These are phyloP conservation scores for Cenopis cana DNA, from an alignment of 2,888 invertebrate genomes.

Conservation along the genomic window DNA sequence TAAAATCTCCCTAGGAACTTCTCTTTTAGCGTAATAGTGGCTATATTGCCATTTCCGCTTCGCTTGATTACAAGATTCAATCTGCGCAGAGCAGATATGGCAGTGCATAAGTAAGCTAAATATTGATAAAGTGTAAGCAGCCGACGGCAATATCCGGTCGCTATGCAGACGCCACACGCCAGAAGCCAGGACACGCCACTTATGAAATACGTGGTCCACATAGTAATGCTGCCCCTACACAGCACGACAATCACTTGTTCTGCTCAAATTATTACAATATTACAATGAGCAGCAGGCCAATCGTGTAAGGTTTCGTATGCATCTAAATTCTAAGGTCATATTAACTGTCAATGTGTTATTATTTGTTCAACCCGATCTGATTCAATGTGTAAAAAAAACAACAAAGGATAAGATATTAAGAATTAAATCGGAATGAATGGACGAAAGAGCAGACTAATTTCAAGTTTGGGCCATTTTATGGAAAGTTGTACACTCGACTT, in stretches of 20 bases:
- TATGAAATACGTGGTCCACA: constrained; percentile 55
- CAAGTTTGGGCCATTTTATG: too few species aligned
- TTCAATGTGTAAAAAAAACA: too few species aligned
- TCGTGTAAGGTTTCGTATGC: too few species aligned
- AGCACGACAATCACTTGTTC: constrained; percentile 29
- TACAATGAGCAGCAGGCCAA: neutral
- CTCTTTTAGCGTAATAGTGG: neutral
- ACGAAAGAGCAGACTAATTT: too few species aligned
- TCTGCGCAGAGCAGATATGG: constrained; percentile 7
- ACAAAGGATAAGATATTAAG: too few species aligned
- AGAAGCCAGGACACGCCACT: constrained; percentile 40
- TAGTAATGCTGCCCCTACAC: constrained; percentile 35
- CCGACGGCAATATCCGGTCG: constrained; percentile 32
- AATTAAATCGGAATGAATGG: too few species aligned
- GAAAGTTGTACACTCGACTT: too few species aligned
- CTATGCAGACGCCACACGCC: constrained; percentile 30
- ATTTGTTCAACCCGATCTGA: too few species aligned
- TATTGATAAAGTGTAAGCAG: constrained; percentile 34
- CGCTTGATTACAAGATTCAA: constrained; percentile 14
- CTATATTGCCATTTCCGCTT: constrained; percentile 7
- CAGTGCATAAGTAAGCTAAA: constrained; percentile 16
- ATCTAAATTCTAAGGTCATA: too few species aligned
- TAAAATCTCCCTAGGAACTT: neutral
- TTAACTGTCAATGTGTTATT: too few species aligned
- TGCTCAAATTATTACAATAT: constrained; percentile 12